Conservation (phyloP, 2,797 vertebrate genomes). For the Cetoscarus ocellatus region DNA sequence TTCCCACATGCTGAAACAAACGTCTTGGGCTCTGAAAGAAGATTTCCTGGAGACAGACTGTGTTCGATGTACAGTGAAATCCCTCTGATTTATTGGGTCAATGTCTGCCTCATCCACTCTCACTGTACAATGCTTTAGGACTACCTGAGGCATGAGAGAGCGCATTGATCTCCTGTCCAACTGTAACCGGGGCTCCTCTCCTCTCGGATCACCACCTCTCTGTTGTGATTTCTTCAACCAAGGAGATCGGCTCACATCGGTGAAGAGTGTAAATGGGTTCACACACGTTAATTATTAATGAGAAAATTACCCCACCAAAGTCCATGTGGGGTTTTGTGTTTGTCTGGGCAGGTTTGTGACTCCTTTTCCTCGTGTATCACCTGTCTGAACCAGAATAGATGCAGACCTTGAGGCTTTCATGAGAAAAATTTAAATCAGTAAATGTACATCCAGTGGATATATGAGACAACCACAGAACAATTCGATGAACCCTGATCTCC, state of each 20-base stretch:
- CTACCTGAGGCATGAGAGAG: constrained; percentile 33
- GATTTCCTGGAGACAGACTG: constrained; percentile 17
- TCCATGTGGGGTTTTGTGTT: constrained; percentile 70
- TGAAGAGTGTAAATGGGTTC: constrained; percentile 65
- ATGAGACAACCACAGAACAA: constrained; percentile 5
- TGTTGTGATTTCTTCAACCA: constrained; percentile 44
- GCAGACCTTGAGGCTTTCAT: constrained; percentile 18
- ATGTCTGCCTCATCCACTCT: constrained; percentile 42
- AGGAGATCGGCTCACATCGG: constrained; percentile 52
- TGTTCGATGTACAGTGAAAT: constrained; percentile 49
- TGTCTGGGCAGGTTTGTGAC: constrained; percentile 56
- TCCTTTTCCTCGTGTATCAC: constrained; percentile 28
- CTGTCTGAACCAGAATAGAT: constrained; percentile 46
- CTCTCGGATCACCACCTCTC: constrained; percentile 50
- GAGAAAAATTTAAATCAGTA: constrained; percentile 11
- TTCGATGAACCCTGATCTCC: constrained; percentile 2
- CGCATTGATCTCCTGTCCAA: constrained; percentile 58
- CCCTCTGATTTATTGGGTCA: constrained; percentile 42
- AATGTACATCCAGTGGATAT: neutral
- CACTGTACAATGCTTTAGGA: constrained; percentile 42
- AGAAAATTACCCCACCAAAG: constrained; percentile 65
- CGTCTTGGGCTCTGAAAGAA: neutral
- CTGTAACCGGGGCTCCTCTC: constrained; percentile 31
- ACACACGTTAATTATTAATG: constrained; percentile 75
- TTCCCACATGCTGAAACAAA: constrained; percentile 33